Percentiles rank a stretch among this genome's conserved stretches.
Conservation (phyloP, 1,140 invertebrate species). For the Drosophila ananassae region DNA sequence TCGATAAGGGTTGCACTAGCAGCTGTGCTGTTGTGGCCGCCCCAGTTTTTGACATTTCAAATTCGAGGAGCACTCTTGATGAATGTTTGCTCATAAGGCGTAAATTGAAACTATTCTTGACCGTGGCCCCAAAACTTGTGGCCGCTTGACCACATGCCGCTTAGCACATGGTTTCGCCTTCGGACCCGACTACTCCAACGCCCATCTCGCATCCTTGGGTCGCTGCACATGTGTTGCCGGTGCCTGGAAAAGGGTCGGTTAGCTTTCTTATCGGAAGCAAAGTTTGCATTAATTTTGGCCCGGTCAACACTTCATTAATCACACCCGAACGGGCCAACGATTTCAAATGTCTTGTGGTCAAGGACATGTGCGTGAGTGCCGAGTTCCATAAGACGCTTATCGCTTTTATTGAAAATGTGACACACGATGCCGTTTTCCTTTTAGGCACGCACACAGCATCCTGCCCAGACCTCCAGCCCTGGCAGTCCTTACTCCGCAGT, state of each 20-base stretch:
- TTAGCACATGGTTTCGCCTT: conserved; percentile 64
- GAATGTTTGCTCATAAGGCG: conserved; percentile 78
- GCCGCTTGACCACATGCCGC: conserved; percentile 74
- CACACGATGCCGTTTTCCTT: conserved; percentile 24
- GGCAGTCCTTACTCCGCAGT: conserved; percentile 28
- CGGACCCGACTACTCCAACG: not conserved
- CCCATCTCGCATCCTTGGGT: not conserved
- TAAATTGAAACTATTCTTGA: conserved; percentile 80
- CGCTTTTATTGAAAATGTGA: conserved; percentile 48
- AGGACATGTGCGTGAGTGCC: conserved; percentile 51
- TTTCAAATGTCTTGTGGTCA: conserved; percentile 59
- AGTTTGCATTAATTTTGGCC: conserved; percentile 76
- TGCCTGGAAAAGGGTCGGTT: conserved; percentile 30
- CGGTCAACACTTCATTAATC: conserved; percentile 81
- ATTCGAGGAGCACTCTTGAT: conserved; percentile 64
- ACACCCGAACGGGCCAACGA: conserved; percentile 46
- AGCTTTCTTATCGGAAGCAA: conserved; percentile 59
- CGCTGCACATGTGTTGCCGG: conserved; percentile 49
- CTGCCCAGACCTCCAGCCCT: conserved; percentile 30
- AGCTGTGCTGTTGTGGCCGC: conserved; percentile 43
- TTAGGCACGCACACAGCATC: conserved; percentile 66
- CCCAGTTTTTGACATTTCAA: conserved; percentile 71
- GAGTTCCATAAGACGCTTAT: conserved; percentile 67
- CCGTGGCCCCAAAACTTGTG: conserved; percentile 47
- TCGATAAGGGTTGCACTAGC: conserved; percentile 75